A percentile compares a stretch with the other conserved stretches of the same genome.
Conservation (phyloP, 2,797 vertebrate genomes). For the Myiotriccus ornatus region DNA sequence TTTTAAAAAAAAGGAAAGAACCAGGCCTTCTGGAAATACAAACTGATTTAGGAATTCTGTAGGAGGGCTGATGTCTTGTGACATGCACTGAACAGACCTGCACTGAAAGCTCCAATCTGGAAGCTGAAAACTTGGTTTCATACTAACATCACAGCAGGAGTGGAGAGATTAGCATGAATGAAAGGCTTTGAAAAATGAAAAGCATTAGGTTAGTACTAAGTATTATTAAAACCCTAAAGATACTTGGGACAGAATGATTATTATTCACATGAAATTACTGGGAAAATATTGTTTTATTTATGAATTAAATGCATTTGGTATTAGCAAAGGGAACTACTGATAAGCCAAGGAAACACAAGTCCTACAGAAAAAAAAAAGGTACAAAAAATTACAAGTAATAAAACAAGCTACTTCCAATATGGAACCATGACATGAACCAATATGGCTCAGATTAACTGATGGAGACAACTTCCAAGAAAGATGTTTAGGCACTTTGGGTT, state of each 20-base stretch:
- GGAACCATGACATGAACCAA: neutral
- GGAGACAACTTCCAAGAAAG: neutral
- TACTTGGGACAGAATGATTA: neutral
- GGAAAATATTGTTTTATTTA: conserved; percentile 13
- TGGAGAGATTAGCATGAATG: neutral
- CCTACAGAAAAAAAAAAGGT: neutral
- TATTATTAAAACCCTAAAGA: neutral
- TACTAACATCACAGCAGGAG: conserved; percentile 27
- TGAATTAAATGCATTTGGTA: neutral
- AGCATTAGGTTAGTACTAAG: neutral
- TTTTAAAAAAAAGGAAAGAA: neutral
- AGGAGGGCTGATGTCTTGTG: conserved; percentile 6
- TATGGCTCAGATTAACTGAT: neutral
- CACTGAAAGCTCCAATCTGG: neutral
- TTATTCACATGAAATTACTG: neutral
- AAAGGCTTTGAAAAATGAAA: conserved; percentile 23
- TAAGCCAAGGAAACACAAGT: neutral
- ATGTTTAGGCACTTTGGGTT: neutral
- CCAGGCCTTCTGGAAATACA: neutral
- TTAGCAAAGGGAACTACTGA: neutral
- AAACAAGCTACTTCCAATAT: neutral
- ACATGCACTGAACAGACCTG: neutral
- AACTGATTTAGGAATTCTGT: conserved; percentile 20
- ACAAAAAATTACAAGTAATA: neutral
- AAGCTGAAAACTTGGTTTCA: conserved; percentile 2